phyloP scores from a whole-genome alignment of 2,113 vertebrate genomes.

The Aythya baeri region DNA sequence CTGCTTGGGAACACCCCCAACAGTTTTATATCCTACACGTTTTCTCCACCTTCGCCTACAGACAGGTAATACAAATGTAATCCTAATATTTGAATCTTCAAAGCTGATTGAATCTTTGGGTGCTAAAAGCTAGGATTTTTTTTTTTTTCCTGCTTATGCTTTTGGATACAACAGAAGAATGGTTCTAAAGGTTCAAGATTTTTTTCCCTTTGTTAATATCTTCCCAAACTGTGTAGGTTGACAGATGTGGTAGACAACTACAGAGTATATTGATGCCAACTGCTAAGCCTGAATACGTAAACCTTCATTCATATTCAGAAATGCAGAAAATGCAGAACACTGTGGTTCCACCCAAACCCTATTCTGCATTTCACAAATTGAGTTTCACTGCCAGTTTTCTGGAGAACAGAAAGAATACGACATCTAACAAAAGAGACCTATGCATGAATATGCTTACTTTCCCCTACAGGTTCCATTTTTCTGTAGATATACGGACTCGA shows the following conservation, averaged over 20 bases:
- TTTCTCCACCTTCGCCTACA: constrained; percentile 74
- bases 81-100: background rate
- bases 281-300: background rate
- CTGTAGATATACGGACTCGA: constrained; percentile 84
- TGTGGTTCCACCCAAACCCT: background rate
- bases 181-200: background rate
- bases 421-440: background rate
- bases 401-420: background rate
- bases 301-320: background rate
- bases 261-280: background rate
- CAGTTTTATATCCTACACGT: constrained; percentile 82
- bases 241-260: background rate
- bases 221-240: background rate
- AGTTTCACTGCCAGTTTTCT: background rate
- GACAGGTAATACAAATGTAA: constrained; percentile 69
- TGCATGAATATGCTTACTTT: background rate
- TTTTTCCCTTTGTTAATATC: background rate
- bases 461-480: constrained; percentile 83
- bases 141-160: background rate
- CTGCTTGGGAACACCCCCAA: constrained; percentile 81
- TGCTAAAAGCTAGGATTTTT: background rate
- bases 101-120: background rate
- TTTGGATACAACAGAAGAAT: background rate
- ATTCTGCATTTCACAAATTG: background rate
- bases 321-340: background rate